Percentiles rank a stretch among this genome's conserved stretches.
Evolutionary conservation across 2,113 vertebrate genomes (phyloP).

Genomic region (Ciconia stormi): DNA sequence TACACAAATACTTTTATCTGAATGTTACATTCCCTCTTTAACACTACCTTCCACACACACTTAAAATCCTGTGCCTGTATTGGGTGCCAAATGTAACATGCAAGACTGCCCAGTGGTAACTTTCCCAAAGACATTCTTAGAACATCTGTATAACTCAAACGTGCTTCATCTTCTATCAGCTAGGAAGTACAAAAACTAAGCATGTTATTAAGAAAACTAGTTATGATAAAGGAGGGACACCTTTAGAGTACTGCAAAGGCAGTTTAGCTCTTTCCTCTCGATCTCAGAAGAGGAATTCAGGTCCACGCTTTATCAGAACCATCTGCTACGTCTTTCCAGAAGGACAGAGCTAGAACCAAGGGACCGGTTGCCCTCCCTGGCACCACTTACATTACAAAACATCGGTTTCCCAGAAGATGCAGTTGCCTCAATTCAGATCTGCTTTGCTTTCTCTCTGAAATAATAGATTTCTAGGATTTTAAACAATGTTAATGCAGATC

Average conservation of each 20-base stretch:
- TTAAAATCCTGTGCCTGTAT: not conserved
- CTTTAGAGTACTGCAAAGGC: not conserved
- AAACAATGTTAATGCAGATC: no score
- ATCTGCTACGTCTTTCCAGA: not conserved
- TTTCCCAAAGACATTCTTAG: not conserved
- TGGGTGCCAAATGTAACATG: not conserved
- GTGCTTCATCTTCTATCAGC: not conserved
- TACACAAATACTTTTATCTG: not conserved
- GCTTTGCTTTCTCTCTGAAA: not conserved
- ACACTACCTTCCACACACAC: not conserved
- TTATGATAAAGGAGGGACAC: not conserved
- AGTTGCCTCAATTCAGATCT: not conserved
- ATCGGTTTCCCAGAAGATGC: not conserved
- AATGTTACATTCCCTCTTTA: not conserved
- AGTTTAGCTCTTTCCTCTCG: not conserved
- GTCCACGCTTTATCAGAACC: not conserved
- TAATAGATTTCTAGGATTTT: not conserved
- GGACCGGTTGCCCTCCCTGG: not conserved
- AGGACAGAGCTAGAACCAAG: not conserved
- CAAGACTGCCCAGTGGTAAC: not conserved
- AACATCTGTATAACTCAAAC: not conserved
- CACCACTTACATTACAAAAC: not conserved
- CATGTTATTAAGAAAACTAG: not conserved
- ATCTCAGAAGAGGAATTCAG: not conserved
- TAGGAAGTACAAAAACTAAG: not conserved